Percentiles rank a stretch among this genome's conserved stretches.
phyloP scores from a whole-genome alignment of 64 coral and sea anemone genomes.

The Stichodactyla helianthus region DNA sequence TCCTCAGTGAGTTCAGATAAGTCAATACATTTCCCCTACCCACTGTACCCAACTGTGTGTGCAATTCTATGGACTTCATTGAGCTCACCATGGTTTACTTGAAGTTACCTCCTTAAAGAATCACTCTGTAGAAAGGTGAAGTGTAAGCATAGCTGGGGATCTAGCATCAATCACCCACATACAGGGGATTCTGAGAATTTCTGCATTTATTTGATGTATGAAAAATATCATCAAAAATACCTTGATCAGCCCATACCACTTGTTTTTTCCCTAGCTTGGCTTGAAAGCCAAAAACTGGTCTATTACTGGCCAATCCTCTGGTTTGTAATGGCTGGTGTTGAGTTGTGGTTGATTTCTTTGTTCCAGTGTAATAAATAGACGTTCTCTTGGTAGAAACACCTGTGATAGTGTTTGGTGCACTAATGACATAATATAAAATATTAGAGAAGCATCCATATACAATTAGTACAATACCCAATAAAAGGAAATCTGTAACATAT shows the following conservation, averaged over 20 bases:
- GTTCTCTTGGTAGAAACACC: conserved; percentile 14
- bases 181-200: too few species aligned
- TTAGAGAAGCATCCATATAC: not conserved
- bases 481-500: too few species aligned
- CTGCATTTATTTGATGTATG: not conserved
- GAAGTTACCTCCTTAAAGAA: too few species aligned
- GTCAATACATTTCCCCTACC: too few species aligned
- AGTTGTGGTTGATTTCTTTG: not conserved
- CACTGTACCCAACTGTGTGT: too few species aligned
- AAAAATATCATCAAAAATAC: not conserved
- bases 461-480: too few species aligned
- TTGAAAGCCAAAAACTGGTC: conserved; percentile 2
- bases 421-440: not conserved
- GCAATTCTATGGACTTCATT: too few species aligned
- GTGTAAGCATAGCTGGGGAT: too few species aligned
- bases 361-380: conserved; percentile 26
- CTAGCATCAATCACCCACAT: too few species aligned
- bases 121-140: too few species aligned
- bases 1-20: too few species aligned
- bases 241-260: not conserved
- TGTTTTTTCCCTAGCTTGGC: conserved; percentile 4
- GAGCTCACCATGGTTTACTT: too few species aligned
- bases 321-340: not conserved
- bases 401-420: not conserved
- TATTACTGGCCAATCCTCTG: not conserved